Evolutionary conservation across 1,140 invertebrate species (phyloP), one percentile per base, ranked within the genome.

Genomic region (Ericerus pela): DNA sequence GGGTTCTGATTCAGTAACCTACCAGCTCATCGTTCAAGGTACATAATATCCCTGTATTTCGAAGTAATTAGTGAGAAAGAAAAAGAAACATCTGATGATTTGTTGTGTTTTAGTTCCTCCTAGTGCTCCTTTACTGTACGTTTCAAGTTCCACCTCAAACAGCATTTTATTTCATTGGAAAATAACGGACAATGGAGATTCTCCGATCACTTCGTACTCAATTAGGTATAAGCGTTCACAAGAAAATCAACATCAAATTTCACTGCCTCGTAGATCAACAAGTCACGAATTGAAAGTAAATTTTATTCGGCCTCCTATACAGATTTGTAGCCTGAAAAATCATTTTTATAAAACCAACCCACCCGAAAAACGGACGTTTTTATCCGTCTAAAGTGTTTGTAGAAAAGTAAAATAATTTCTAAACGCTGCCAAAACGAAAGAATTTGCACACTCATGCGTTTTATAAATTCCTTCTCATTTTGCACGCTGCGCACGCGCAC

Each of bases 161-260:
- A 82, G 80, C 63, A 76, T 84, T 55, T 64, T 82, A 12, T 71
- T 84, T 47, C 79, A 84, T 61, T 82, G 82, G 81, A 81, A 81
- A 69, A 63, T 79, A 12, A 75, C 77, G n/a, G 76, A 79, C 56
- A 77, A 75, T 58, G 81, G 82, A n/a, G 79, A 78, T 51, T 75
- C 81, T 4, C 74, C 79, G 2, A 72, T 85, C 31, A 78, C 73
- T 8, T 76, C 78, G 0, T 84, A 79, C 60, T 79, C 77, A 0
- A 67, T 84, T n/a, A 78, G 77, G 64, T 83, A 81, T 64, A 73
- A 76, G 36, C 74, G 77, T 26, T 71, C 75, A 27, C 76, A 78
- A 56, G 80, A 78, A 20, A 63, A 63, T 59, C 68, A 79, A 33
- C 76, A 82, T 51, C 80, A 84, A 64, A 66, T 81, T 52, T 70